Evolutionary conservation across 2,797 vertebrate species (phyloP).

Genomic region (Tadarida brasiliensis): DNA sequence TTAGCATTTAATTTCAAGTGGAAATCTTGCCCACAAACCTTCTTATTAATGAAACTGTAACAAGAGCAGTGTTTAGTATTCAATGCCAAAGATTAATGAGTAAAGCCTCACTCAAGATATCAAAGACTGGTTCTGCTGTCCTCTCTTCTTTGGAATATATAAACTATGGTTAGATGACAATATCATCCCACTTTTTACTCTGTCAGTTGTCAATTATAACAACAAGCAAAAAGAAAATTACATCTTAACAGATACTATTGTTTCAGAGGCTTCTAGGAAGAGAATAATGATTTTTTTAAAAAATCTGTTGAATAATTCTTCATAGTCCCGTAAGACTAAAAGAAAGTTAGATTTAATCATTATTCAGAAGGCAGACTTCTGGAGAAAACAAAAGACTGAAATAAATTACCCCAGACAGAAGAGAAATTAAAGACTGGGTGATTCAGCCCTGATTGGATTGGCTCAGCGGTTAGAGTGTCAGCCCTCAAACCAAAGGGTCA

Average conservation of each 20-base stretch:
- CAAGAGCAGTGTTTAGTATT: not conserved
- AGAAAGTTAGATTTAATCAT: slow-evolving; percentile 43
- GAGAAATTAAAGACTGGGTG: slow-evolving; percentile 23
- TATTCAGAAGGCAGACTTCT: slow-evolving; percentile 25
- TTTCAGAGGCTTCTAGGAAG: not conserved
- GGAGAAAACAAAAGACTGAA: slow-evolving; percentile 60
- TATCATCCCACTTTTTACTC: not conserved
- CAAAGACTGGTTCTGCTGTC: not conserved
- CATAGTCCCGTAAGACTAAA: slow-evolving; percentile 33
- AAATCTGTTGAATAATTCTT: not conserved
- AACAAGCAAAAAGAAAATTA: not conserved
- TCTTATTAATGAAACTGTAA: not conserved
- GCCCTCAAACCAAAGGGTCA: too few relatives aligned
- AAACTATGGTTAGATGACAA: not conserved
- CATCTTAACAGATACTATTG: not conserved
- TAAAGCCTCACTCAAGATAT: not conserved
- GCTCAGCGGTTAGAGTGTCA: too few relatives aligned
- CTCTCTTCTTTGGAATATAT: not conserved
- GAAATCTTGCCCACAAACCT: slow-evolving; percentile 55
- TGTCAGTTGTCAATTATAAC: slow-evolving; percentile 2
- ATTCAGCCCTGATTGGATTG: too few relatives aligned
- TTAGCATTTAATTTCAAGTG: slow-evolving; percentile 26
- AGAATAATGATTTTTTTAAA: not conserved
- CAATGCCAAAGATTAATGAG: slow-evolving; percentile 25
- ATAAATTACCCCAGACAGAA: slow-evolving; percentile 58